Conservation (phyloP, 2,797 vertebrate genomes). For the Alauda arvensis region DNA sequence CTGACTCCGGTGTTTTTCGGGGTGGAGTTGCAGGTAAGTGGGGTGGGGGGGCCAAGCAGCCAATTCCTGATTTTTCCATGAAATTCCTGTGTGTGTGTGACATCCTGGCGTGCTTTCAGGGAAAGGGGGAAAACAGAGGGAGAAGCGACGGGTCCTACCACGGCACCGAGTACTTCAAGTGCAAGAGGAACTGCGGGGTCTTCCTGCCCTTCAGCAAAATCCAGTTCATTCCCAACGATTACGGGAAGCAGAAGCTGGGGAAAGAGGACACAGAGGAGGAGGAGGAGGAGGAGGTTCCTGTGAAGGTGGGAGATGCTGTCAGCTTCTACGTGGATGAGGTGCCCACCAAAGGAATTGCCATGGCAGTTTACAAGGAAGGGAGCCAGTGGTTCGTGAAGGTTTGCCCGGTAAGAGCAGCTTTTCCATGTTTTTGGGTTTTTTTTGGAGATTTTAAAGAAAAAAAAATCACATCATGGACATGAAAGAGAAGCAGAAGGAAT, state of each 20-base stretch:
- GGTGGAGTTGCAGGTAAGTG: constrained; percentile 80
- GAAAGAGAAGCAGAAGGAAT: background rate
- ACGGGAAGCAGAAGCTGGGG: background rate
- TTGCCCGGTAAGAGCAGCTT: constrained; percentile 48
- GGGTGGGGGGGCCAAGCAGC: rapidly evolving
- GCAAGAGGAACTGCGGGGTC: constrained; percentile 69
- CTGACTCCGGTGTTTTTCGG: constrained; percentile 70
- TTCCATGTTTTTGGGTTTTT: background rate
- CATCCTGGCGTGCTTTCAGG: constrained; percentile 42
- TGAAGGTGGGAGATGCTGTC: constrained; percentile 74
- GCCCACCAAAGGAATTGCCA: constrained; percentile 72
- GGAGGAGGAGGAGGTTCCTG: background rate
- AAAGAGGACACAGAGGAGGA: background rate
- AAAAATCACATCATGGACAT: rapidly evolving
- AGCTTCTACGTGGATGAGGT: constrained; percentile 62
- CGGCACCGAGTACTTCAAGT: constrained; percentile 45
- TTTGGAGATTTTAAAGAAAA: background rate
- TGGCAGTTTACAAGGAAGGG: constrained; percentile 45
- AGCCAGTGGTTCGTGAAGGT: constrained; percentile 49
- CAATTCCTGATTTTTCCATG: rapidly evolving
- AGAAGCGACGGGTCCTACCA: constrained; percentile 20
- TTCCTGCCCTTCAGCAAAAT: constrained; percentile 76
- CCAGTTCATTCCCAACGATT: background rate
- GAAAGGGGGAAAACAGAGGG: constrained; percentile 70
- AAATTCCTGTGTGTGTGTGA: rapidly evolving